Base-by-base conservation (phyloP, 2,113 vertebrate genomes). In the Helogale parvula region DNA sequence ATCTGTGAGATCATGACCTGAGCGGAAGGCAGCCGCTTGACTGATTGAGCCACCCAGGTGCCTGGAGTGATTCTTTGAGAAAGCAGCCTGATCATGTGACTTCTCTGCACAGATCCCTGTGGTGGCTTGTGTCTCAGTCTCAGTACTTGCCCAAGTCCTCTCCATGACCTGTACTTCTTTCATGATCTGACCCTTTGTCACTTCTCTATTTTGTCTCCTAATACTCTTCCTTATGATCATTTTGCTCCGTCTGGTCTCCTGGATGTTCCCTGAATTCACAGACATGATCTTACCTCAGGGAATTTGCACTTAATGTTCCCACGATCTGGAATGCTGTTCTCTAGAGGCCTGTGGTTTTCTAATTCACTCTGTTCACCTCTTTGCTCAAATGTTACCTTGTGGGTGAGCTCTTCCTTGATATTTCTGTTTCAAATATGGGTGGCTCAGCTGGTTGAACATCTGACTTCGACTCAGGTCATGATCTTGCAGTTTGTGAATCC, bases 161-260 rank as follows among this genome's bases (percentile, higher is more conserved):
- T 17, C 25, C 5, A 27, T 0, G 12, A 41, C 29, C 50, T 12
- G 2, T 1, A 19, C 3, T 5, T 8, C 60, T 17, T 45, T 69
- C 33, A 25, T 3, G 4, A 35, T 25, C 50, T 54, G 76, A 2
- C 31, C 8, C 5, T 47, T 2, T 76, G 3, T 38, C 41, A 8
- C 17, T 50, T 33, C 57, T 76, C 68, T 25, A 2, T 52, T 35
- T 15, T 27, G 27, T 9, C 35, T 87, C 29, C 27, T 76, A 0
- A 29, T 77, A 16, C 25, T 86, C 81, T 90, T 72, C 35, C 3
- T 21, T 25, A 7, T 66, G 29, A 45, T 19, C 10, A 3, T 4
- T 83, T 47, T 25, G n/a, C 7, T 76, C 38, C 25, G 5, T 52
- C 19, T 57, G 21, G 16, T 13, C 31, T 93, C 29, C n/a, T 17